These are phyloP conservation scores for Ceriagrion tenellum DNA, from an alignment of 2,888 invertebrate genomes.

Conservation along the genomic window DNA sequence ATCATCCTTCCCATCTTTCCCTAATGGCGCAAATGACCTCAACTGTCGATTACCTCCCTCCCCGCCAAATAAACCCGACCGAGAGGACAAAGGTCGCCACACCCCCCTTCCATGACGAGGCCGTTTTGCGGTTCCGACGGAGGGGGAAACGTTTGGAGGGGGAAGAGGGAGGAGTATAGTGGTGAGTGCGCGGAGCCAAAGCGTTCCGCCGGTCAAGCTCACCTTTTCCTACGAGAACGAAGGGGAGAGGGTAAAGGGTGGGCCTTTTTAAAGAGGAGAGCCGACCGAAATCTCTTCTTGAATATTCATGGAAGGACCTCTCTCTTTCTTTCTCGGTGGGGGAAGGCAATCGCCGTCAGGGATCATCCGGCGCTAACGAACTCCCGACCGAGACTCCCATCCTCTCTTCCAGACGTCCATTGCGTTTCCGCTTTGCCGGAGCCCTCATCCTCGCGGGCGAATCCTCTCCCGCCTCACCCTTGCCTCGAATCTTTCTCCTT, in stretches of 20 bases:
- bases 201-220: conserved; percentile 2
- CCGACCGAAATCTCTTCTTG: conserved; percentile 59
- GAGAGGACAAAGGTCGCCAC: neutral
- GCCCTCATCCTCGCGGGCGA: neutral
- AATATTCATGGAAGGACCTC: conserved; percentile 60
- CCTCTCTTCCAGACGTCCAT: neutral
- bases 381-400: neutral
- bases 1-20: too few relatives aligned
- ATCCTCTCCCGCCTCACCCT: neutral
- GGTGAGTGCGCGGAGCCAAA: neutral
- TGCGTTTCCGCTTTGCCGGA: neutral
- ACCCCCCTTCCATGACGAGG: neutral
- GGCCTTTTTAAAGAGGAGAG: conserved; percentile 40
- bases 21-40: neutral
- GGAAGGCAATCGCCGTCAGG: conserved; percentile 35
- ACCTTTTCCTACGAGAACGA: neutral
- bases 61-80: neutral
- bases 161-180: neutral
- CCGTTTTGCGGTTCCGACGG: neutral
- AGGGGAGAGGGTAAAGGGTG: conserved; percentile 13
- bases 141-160: neutral
- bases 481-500: neutral
- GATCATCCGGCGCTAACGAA: conserved; percentile 57
- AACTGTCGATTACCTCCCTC: neutral
- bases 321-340: too few relatives aligned